Percentiles rank a stretch among this genome's conserved stretches.
phyloP scores from a whole-genome alignment of 1,140 invertebrate genomes.

The Drosophila aff. region DNA sequence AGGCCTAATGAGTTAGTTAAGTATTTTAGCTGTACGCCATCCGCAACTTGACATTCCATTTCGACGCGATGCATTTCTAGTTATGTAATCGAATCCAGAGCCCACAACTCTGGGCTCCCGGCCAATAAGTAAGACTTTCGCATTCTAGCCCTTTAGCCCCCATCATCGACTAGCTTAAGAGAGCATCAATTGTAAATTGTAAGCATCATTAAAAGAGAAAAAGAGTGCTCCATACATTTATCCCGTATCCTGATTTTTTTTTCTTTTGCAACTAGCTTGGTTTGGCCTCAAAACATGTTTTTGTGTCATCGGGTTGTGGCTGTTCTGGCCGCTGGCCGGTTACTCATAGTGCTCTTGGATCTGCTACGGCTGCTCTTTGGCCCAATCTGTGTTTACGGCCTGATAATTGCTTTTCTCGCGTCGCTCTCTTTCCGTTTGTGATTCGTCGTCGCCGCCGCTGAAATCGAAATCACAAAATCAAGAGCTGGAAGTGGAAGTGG shows the following conservation, averaged over 20 bases:
- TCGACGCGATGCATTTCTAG: constrained; percentile 56
- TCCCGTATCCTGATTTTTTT: constrained; percentile 11
- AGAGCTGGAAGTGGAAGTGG: constrained; percentile 58
- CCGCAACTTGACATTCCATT: constrained; percentile 45
- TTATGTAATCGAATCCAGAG: constrained; percentile 30
- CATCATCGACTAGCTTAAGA: constrained; percentile 22
- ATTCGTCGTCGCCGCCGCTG: constrained; percentile 66
- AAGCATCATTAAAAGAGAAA: constrained; percentile 16
- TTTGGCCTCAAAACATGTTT: constrained; percentile 30
- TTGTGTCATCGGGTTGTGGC: constrained; percentile 10
- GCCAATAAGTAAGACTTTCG: constrained; percentile 12
- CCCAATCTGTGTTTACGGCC: constrained; percentile 56
- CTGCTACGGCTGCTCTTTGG: constrained; percentile 35
- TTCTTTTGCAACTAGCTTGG: neutral
- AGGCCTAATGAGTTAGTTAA: constrained; percentile 60
- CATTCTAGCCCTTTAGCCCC: constrained; percentile 1
- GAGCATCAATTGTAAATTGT: constrained; percentile 22
- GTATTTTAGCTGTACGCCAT: constrained; percentile 58
- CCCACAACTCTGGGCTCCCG: neutral
- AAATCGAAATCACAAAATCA: constrained; percentile 68
- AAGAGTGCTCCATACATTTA: constrained; percentile 2
- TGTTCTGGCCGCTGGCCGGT: constrained; percentile 16
- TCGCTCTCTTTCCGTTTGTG: constrained; percentile 62
- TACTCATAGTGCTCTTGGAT: constrained; percentile 28
- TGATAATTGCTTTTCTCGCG: constrained; percentile 66